phyloP scores from a whole-genome alignment of 2,888 invertebrate genomes.

The Tetragnatha montana region DNA sequence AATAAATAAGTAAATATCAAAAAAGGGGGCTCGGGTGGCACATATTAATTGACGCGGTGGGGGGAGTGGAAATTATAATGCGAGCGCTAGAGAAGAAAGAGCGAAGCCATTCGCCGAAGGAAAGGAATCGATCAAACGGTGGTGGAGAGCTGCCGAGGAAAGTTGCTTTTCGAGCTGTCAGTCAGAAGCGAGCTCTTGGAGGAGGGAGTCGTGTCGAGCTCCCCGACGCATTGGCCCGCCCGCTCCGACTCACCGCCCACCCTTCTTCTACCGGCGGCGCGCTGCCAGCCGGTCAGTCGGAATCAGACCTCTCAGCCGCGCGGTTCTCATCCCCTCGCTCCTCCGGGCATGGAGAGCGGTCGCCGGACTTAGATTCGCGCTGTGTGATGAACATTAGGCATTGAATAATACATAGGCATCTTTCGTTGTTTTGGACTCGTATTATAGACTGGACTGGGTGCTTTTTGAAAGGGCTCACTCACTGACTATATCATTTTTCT shows the following conservation, averaged over 20 bases:
- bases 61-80: conserved; percentile 72
- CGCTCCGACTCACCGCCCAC: conserved; percentile 50
- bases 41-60: conserved; percentile 71
- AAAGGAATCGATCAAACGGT: conserved; percentile 63
- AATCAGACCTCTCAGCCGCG: conserved; percentile 20
- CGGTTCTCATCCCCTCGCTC: conserved; percentile 32
- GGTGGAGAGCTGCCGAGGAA: conserved; percentile 34
- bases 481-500: too few relatives aligned
- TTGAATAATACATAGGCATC: too few relatives aligned
- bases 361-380: background rate
- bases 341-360: background rate
- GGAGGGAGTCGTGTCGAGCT: conserved; percentile 30
- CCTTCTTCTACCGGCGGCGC: conserved; percentile 63
- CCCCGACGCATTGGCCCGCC: conserved; percentile 59
- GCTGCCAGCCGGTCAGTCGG: conserved; percentile 50
- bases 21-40: conserved; percentile 66
- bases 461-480: too few relatives aligned
- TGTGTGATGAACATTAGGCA: too few relatives aligned
- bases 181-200: conserved; percentile 57
- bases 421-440: too few relatives aligned
- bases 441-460: too few relatives aligned
- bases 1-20: conserved; percentile 50
- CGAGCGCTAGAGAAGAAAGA: conserved; percentile 46
- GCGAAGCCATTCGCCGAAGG: conserved; percentile 46
- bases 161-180: conserved; percentile 66